A percentile compares a stretch with the other conserved stretches of the same genome.
Conservation (phyloP, 2,113 vertebrate species). For the Oreochromis spilurus region DNA sequence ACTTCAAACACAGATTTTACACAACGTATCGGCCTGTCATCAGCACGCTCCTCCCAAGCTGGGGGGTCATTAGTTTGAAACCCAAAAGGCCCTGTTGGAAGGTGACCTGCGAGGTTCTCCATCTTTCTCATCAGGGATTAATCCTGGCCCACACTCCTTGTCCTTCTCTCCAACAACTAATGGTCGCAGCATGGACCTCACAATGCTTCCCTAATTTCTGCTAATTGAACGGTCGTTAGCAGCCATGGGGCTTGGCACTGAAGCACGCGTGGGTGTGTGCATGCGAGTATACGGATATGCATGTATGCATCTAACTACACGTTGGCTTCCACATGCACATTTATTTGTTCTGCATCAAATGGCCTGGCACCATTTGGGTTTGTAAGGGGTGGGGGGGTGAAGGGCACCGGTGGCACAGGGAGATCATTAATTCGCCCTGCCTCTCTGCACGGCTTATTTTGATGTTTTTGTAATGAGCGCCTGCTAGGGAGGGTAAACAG, state of each 20-base stretch:
- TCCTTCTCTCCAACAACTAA: slow-evolving; percentile 63
- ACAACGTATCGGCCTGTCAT: neutral
- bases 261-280: neutral
- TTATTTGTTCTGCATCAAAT: slow-evolving; percentile 51
- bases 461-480: slow-evolving; percentile 76
- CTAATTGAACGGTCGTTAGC: slow-evolving; percentile 75
- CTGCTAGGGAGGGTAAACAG: slow-evolving; percentile 69
- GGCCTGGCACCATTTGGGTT: slow-evolving; percentile 49
- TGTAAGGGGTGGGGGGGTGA: neutral
- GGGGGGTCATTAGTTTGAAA: slow-evolving; percentile 28
- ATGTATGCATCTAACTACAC: neutral
- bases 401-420: slow-evolving; percentile 57
- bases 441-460: slow-evolving; percentile 69
- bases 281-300: neutral
- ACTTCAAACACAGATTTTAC: neutral
- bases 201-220: slow-evolving; percentile 70
- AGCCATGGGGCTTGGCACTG: slow-evolving; percentile 54
- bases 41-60: neutral
- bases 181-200: slow-evolving; percentile 71
- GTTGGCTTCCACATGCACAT: slow-evolving; percentile 7
- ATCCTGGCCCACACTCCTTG: slow-evolving; percentile 52
- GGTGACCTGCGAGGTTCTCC: slow-evolving; percentile 36
- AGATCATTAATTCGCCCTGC: slow-evolving; percentile 72
- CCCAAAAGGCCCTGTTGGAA: slow-evolving; percentile 11
- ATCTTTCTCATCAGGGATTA: slow-evolving; percentile 54